These are phyloP conservation scores for Oryzias sinensis DNA, from an alignment of 2,797 vertebrate genomes.

Conservation along the genomic window DNA sequence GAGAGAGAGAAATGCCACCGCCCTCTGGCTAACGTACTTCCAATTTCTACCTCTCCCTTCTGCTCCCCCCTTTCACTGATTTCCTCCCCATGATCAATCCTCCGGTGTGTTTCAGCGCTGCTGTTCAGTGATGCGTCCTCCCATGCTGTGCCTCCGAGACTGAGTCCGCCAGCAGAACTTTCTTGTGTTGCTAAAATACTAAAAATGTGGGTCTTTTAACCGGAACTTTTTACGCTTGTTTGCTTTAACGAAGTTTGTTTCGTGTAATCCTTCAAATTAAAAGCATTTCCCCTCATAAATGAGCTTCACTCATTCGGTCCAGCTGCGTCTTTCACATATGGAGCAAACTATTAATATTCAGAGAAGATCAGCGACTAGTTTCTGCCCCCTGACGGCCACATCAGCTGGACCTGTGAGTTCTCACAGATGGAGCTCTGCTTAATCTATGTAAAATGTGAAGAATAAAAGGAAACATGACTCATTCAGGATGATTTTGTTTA, in stretches of 20 bases:
- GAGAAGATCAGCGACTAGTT: slow-evolving; percentile 41
- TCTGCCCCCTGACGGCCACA: slow-evolving; percentile 70
- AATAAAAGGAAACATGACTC: not conserved
- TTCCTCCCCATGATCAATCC: not conserved
- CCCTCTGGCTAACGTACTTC: slow-evolving; percentile 67
- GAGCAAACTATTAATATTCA: slow-evolving; percentile 18
- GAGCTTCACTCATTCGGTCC: not conserved
- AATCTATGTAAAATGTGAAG: not conserved
- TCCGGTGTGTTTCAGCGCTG: too few species aligned
- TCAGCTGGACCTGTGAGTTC: slow-evolving; percentile 26
- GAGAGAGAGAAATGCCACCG: slow-evolving; percentile 74
- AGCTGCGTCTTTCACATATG: not conserved
- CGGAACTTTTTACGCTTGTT: too few species aligned
- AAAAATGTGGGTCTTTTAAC: too few species aligned
- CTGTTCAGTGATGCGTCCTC: too few species aligned
- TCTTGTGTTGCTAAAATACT: too few species aligned
- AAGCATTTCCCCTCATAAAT: not conserved
- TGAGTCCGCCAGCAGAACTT: too few species aligned
- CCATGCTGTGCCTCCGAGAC: too few species aligned
- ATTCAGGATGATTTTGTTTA: too few species aligned
- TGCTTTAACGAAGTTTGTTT: too few species aligned
- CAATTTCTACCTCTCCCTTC: slow-evolving; percentile 16
- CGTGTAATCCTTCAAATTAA: too few species aligned
- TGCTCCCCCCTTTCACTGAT: slow-evolving; percentile 1
- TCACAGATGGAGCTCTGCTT: not conserved